Percentiles rank a stretch among this genome's conserved stretches.
phyloP scores from a whole-genome alignment of 1,140 invertebrate species.

The Tetramorium parvispinum region DNA sequence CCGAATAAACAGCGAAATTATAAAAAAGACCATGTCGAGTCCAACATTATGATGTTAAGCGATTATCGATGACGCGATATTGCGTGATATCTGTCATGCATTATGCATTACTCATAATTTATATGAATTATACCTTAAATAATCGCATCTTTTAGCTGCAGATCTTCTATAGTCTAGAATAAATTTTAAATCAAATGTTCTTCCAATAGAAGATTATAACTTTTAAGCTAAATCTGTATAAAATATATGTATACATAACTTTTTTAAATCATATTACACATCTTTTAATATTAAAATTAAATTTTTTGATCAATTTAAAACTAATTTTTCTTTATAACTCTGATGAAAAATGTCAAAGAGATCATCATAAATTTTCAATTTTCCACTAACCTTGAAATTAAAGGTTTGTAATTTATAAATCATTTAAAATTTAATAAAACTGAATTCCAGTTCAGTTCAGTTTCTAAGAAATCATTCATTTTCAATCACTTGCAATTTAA shows the following conservation, averaged over 20 bases:
- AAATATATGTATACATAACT: not conserved
- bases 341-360: not conserved
- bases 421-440: constrained; percentile 2
- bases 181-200: not conserved
- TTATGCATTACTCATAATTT: constrained; percentile 6
- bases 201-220: not conserved
- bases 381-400: not conserved
- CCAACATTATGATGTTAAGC: constrained; percentile 35
- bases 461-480: not conserved
- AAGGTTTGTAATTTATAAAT: not conserved
- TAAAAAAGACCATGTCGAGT: constrained; percentile 30
- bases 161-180: too few species aligned
- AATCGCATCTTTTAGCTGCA: not conserved
- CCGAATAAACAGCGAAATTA: constrained; percentile 52
- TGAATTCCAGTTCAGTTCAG: not conserved
- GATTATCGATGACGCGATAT: constrained; percentile 39
- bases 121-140: not conserved
- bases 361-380: not conserved
- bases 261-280: not conserved
- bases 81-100: constrained; percentile 13
- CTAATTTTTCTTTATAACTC: not conserved
- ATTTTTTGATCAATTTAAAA: not conserved
- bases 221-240: not conserved
- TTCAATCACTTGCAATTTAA: constrained; percentile 5
- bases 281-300: not conserved